Evolutionary conservation across 1,140 invertebrate species (phyloP).

Genomic region (Cotesia glomerata): DNA sequence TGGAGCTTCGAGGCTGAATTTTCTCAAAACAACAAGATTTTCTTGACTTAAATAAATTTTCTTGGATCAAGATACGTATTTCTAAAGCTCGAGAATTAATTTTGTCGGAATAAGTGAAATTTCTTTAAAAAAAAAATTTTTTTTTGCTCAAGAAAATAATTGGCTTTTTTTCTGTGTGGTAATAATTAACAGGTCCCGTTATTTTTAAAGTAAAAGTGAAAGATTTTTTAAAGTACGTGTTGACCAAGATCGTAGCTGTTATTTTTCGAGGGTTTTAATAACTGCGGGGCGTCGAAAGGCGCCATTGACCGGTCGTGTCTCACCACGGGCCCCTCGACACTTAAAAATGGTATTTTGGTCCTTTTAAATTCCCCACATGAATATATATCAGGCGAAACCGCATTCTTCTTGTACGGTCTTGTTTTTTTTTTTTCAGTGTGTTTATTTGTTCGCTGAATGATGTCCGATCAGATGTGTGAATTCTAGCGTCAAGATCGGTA

Average conservation of each 20-base stretch:
- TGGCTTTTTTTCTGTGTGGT: too few relatives aligned
- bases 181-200: not conserved
- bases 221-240: not conserved
- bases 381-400: not conserved
- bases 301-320: conserved; percentile 19
- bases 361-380: conserved; percentile 6
- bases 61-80: too few relatives aligned
- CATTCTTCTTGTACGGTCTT: not conserved
- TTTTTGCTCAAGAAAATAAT: too few relatives aligned
- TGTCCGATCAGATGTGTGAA: not conserved
- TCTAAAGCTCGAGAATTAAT: too few relatives aligned
- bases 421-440: not conserved
- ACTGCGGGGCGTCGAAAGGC: conserved; percentile 25
- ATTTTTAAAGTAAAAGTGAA: not conserved
- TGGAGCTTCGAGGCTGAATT: too few relatives aligned
- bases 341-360: conserved; percentile 18
- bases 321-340: not conserved
- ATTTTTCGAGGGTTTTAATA: conserved; percentile 9
- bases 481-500: too few relatives aligned
- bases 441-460: not conserved
- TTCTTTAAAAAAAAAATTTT: too few relatives aligned
- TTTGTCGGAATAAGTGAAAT: too few relatives aligned
- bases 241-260: too few relatives aligned
- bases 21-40: too few relatives aligned
- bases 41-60: too few relatives aligned